Base-by-base conservation (phyloP, 2,797 vertebrate genomes). In the Sebastes oblongus region DNA sequence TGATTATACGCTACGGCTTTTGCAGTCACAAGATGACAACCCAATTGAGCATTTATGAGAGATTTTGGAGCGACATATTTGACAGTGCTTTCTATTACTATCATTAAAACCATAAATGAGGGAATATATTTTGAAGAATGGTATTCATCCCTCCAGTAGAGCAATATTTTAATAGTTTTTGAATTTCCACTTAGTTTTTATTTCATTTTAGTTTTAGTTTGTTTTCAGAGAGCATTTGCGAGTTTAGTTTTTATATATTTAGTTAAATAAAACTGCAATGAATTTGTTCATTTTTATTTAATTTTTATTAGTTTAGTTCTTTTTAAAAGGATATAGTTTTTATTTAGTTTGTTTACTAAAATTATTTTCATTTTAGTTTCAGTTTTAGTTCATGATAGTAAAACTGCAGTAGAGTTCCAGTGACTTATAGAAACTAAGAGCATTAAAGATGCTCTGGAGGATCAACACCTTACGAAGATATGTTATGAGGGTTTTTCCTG, bases 361-460 rank as follows among this genome's bases (percentile, higher is more conserved):
- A 50, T 20, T 18, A 18, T 50, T 50, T 50, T 50, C 18, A 50
- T 50, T 50, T 50, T 20, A 20, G 16, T 20, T 50, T 50, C 46
- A 50, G 46, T 20, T 50, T 50, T 50, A 50, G 46, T 50, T 50
- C 14, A 50, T 8, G 46, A 50, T 50, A 20, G 20, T 50, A 50
- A 50, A 0, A 0, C 46, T 50, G 0, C 46, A 50, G 18, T n/a
- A 42, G 20, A 46, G 27, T 2, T 50, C 24, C 16, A 72, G 39
- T 78, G 2, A 42, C 2, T 64, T 30, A 4, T 18, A 29, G 24
- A 30, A 78, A 55, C 25, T 25, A 32, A 66, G 20, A 22, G 25
- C 11, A 32, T 32, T 25, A n/a, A 34, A 71, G 1, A 58, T 52
- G 16, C 5, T 24, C 20, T 34, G 46, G n/a, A 62, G 24, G 12